These are phyloP conservation scores for Penaeus indicus DNA, from an alignment of 1,140 invertebrate genomes.

Conservation along the genomic window DNA sequence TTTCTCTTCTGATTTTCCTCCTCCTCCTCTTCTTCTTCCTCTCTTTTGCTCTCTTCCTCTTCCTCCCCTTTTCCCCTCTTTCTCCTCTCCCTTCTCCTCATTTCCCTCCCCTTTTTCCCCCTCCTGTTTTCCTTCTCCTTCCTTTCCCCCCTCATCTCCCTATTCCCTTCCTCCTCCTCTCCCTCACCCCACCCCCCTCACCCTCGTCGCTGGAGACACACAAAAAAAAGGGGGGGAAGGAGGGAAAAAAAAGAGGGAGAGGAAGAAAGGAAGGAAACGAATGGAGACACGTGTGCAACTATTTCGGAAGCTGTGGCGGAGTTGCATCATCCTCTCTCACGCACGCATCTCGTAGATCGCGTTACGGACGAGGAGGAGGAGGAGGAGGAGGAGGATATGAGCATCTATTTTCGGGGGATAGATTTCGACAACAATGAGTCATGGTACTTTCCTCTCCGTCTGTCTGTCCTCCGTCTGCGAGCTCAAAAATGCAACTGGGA, in stretches of 20 bases:
- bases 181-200: not conserved
- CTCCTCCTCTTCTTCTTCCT: constrained; percentile 17
- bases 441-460: too few relatives aligned
- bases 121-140: not conserved
- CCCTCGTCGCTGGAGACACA: not conserved
- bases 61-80: not conserved
- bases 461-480: too few relatives aligned
- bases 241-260: not conserved
- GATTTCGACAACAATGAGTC: too few relatives aligned
- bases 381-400: too few relatives aligned
- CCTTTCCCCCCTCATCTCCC: not conserved
- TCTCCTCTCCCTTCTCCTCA: not conserved
- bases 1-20: not conserved
- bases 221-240: not conserved
- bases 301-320: not conserved
- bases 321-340: not conserved
- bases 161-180: not conserved
- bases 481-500: too few relatives aligned
- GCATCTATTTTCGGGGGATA: too few relatives aligned
- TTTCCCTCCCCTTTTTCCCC: not conserved
- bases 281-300: not conserved
- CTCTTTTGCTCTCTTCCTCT: constrained; percentile 13
- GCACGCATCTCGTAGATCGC: not conserved
- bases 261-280: not conserved
- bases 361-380: too few relatives aligned